phyloP scores from a whole-genome alignment of 2,113 vertebrate species.

The Baryphthengus martii region DNA sequence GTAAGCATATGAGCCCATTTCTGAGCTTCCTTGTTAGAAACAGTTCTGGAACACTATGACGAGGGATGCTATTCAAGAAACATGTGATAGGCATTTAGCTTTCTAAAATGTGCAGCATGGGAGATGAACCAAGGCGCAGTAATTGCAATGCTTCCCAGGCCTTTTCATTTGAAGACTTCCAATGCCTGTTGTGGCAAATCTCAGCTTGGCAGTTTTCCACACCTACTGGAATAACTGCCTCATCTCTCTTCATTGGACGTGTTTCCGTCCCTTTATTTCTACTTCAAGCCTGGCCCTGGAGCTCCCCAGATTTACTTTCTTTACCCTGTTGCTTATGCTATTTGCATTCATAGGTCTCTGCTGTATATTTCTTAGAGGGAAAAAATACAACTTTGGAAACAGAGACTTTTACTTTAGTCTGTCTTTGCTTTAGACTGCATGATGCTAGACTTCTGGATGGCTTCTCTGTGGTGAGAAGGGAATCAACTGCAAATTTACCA shows the following conservation, averaged over 20 bases:
- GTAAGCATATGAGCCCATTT: not conserved
- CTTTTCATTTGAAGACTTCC: conserved; percentile 9
- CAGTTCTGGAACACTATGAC: not conserved
- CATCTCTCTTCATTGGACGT: not conserved
- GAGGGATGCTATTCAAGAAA: not conserved
- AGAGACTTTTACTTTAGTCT: not conserved
- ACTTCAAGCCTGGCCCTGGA: not conserved
- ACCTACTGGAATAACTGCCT: not conserved
- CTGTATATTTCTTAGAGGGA: not conserved
- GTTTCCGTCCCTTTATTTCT: not conserved
- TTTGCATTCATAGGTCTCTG: not conserved
- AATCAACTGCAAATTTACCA: not conserved
- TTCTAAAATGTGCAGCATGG: conserved; percentile 16
- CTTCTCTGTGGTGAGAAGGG: not conserved
- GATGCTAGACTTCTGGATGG: not conserved
- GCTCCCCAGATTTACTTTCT: not conserved
- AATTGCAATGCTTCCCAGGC: conserved; percentile 34
- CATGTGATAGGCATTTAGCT: conserved; percentile 12
- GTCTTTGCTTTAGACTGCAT: not conserved
- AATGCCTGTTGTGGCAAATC: not conserved
- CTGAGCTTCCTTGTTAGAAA: conserved; percentile 8
- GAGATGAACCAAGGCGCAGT: conserved; percentile 7
- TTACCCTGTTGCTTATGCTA: not conserved
- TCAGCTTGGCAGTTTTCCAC: conserved; percentile 21
- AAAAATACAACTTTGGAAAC: not conserved